phyloP scores from a whole-genome alignment of 2,113 vertebrate genomes.

The Notiomystis cincta region DNA sequence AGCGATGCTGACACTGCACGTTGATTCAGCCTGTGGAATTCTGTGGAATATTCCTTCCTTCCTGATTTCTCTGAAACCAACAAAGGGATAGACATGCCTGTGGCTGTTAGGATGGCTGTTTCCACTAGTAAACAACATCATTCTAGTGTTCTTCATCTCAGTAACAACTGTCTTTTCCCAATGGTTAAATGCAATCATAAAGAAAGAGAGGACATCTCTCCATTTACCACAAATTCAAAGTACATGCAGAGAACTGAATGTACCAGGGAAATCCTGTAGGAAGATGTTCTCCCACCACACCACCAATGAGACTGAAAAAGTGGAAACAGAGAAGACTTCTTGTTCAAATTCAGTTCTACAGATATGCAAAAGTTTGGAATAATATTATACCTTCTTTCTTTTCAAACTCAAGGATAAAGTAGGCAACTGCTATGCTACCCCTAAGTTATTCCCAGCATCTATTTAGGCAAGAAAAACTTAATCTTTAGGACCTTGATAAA shows the following conservation, averaged over 20 bases:
- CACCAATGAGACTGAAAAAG: neutral
- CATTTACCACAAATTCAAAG: neutral
- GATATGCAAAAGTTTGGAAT: neutral
- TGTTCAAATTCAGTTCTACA: neutral
- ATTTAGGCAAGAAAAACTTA: neutral
- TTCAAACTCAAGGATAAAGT: neutral
- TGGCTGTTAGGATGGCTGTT: neutral
- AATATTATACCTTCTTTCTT: neutral
- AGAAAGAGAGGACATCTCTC: neutral
- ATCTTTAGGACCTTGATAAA: neutral
- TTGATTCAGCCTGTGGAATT: neutral
- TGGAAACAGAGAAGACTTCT: neutral
- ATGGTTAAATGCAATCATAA: neutral
- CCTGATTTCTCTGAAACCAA: neutral
- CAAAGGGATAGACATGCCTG: neutral
- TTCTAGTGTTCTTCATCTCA: neutral
- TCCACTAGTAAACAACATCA: neutral
- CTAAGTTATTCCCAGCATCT: neutral
- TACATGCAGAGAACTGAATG: neutral
- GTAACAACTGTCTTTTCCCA: neutral
- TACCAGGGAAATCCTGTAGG: neutral
- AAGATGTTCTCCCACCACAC: neutral
- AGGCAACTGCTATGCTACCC: neutral
- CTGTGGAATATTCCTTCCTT: neutral
- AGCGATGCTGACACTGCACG: fast-evolving